Evolutionary conservation across 2,797 vertebrate species (phyloP).

Genomic region (Poecilia picta): DNA sequence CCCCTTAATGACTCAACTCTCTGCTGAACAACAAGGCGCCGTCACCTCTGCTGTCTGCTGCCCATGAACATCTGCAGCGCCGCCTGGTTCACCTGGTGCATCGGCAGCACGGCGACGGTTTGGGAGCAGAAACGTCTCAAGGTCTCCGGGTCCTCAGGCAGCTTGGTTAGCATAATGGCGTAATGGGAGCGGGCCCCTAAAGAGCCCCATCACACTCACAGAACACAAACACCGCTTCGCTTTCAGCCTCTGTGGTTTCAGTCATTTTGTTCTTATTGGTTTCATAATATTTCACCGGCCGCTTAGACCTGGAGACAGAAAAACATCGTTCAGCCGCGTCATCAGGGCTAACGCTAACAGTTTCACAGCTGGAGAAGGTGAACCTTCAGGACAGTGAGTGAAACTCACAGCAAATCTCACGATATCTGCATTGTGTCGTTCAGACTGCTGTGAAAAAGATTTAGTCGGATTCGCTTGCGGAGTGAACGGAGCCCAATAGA

Average conservation of each 20-base stretch:
- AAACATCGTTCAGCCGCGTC: too few species aligned
- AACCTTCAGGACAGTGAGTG: neutral
- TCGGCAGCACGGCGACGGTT: too few species aligned
- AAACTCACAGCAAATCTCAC: neutral
- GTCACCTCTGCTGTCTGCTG: slow-evolving; percentile 51
- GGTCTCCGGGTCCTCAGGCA: slow-evolving; percentile 23
- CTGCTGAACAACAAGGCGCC: slow-evolving; percentile 53
- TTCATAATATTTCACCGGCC: slow-evolving; percentile 27
- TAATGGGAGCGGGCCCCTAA: slow-evolving; percentile 56
- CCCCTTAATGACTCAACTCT: slow-evolving; percentile 74
- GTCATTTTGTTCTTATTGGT: slow-evolving; percentile 26
- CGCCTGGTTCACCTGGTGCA: slow-evolving; percentile 44
- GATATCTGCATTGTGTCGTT: too few species aligned
- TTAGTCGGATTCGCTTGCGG: too few species aligned
- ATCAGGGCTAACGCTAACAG: slow-evolving; percentile 11
- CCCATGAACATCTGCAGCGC: slow-evolving; percentile 30
- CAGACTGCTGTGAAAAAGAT: too few species aligned
- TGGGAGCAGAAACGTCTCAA: slow-evolving; percentile 23
- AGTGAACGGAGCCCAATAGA: too few species aligned
- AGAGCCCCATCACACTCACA: slow-evolving; percentile 38
- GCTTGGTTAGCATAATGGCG: slow-evolving; percentile 58
- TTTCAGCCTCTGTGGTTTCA: slow-evolving; percentile 1
- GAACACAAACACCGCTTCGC: neutral
- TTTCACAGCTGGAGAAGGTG: neutral
- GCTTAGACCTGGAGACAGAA: neutral